Evolutionary conservation across 2,797 vertebrate genomes (phyloP), one percentile per base, ranked within the genome.

Genomic region (Coccyzus lansbergi): DNA sequence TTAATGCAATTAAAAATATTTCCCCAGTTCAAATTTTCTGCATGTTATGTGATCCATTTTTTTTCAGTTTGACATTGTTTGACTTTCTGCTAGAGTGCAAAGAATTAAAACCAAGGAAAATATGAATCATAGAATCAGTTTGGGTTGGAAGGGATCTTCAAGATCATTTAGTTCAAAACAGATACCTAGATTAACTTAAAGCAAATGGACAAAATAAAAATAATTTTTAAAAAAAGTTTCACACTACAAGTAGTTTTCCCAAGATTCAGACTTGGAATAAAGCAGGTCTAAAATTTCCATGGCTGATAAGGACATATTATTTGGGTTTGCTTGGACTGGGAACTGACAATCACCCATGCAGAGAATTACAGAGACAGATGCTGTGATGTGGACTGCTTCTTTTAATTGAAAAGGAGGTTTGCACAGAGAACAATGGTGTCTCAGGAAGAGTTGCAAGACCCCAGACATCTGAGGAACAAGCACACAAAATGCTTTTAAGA

Each of bases 31-130:
- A 40, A 34, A 48, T 46, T 89, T 93, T 69, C 3, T 5, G 24
- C 26, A 34, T 11, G 12, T 64, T 90, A 88, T 21, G 40, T 4
- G 46, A 78, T 88, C 58, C 1, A n/a, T 42, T 38, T 38, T 75
- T 83, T 55, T 81, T 83, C 53, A 65, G 26, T 71, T 51, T 64
- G 53, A 51, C 42, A 55, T 34, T 88, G n/a, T 77, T 92, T 75
- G 88, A 53, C 77, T 76, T 86, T 52, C 51, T 76, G n/a, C 67
- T 48, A 84, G 38, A 84, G 84, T 26, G 63, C 34, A 84, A 34
- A 72, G 55, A 95, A 86, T 63, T 76, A 88, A 76, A 86, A 48
- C n/a, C 38, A 72, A 72, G 25, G 31, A 76, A 94, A 88, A 90
- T 51, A 83, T 52, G 38, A 38, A 38, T 38, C 38, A 38, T 38